Evolutionary conservation across 2,888 invertebrate species (phyloP).

Genomic region (Tuberolachnus salignus): DNA sequence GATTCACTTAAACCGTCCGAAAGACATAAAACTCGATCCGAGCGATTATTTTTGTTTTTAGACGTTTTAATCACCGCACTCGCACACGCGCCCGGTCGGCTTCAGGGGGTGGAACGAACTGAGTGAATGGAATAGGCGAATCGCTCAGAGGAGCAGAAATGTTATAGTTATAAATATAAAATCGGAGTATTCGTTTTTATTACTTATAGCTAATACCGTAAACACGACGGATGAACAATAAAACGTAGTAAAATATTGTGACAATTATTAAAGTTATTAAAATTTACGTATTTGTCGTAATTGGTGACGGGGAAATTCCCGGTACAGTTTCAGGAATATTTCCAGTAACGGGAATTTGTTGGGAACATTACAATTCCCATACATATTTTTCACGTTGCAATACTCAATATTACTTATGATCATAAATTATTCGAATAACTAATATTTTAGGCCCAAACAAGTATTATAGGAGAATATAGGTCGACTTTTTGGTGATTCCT

Average conservation of each 20-base stretch:
- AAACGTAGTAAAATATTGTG: background rate
- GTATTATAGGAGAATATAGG: too few relatives aligned
- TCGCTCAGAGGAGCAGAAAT: background rate
- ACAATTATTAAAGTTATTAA: too few relatives aligned
- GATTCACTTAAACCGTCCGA: constrained; percentile 26
- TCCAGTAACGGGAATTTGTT: too few relatives aligned
- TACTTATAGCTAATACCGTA: background rate
- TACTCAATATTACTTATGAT: too few relatives aligned
- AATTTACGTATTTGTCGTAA: too few relatives aligned
- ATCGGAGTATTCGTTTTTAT: background rate
- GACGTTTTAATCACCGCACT: constrained; percentile 41
- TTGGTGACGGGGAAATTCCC: too few relatives aligned
- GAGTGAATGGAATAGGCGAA: background rate
- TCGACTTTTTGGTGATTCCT: too few relatives aligned
- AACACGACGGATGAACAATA: background rate
- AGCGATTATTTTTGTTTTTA: constrained; percentile 37
- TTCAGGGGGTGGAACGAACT: background rate
- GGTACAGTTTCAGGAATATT: too few relatives aligned
- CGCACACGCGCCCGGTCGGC: background rate
- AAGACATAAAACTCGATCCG: constrained; percentile 13
- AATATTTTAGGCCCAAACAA: too few relatives aligned
- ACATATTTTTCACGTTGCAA: too few relatives aligned
- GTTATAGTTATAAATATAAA: constrained; percentile 29
- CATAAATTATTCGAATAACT: too few relatives aligned
- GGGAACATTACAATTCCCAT: too few relatives aligned